phyloP scores from a whole-genome alignment of 1,140 invertebrate species.

The Drosophila micromelanica region DNA sequence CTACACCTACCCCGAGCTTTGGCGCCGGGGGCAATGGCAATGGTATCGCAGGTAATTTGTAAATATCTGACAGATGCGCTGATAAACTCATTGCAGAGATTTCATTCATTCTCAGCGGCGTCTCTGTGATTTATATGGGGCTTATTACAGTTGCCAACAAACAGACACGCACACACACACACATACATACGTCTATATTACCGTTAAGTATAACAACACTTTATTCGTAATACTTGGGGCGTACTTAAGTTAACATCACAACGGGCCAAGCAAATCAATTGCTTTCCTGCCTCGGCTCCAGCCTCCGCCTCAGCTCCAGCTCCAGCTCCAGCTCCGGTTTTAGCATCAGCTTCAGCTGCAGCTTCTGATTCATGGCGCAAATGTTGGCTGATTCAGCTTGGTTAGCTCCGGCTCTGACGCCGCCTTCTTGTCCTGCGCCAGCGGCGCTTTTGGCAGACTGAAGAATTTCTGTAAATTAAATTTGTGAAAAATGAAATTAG shows the following conservation, averaged over 20 bases:
- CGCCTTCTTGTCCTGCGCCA: slow-evolving; percentile 46
- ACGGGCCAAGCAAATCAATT: slow-evolving; percentile 49
- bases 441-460: slow-evolving; percentile 78
- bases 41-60: slow-evolving; percentile 75
- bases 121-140: slow-evolving; percentile 62
- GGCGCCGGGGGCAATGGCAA: slow-evolving; percentile 40
- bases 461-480: slow-evolving; percentile 84
- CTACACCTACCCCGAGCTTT: slow-evolving; percentile 22
- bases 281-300: slow-evolving; percentile 15
- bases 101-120: slow-evolving; percentile 46
- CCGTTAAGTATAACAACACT: slow-evolving; percentile 64
- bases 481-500: slow-evolving; percentile 81
- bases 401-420: slow-evolving; percentile 61
- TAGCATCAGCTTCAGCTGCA: background rate
- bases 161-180: slow-evolving; percentile 1
- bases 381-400: slow-evolving; percentile 67
- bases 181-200: slow-evolving; percentile 8
- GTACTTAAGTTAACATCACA: slow-evolving; percentile 76
- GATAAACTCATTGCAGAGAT: slow-evolving; percentile 80
- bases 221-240: slow-evolving; percentile 81
- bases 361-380: slow-evolving; percentile 50
- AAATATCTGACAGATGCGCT: slow-evolving; percentile 82
- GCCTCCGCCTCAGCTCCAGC: slow-evolving; percentile 2
- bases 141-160: slow-evolving; percentile 67
- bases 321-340: background rate